Evolutionary conservation across 2,888 invertebrate species (phyloP), one percentile per base, ranked within the genome.

Genomic region (Lacanobia oleracea): DNA sequence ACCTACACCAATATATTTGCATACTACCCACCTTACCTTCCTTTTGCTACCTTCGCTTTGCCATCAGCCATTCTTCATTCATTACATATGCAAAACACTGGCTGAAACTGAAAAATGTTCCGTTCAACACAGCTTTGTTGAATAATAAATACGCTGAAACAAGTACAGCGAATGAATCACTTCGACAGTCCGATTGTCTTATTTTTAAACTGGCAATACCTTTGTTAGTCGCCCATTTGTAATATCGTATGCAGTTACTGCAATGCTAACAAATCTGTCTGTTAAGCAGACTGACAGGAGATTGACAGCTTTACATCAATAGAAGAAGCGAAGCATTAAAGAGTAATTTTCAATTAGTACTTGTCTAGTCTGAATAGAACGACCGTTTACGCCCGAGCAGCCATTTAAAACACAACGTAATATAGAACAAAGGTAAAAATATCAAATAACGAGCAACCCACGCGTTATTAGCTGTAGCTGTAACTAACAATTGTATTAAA

Each of bases 81-180:
- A 75, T 82, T 75, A 76, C 40, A 53, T 72, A 75, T 80, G 76
- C 74, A 81, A 80, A 81, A 77, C 72, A 78, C 57, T 57, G 56
- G 59, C 62, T 67, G 68, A 57, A 59, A 72, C 67, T 82, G 73
- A 66, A 76, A 79, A 71, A 56, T 48, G 51, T 43, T 68, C n/a
- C 12, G 27, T 14, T 27, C 37, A 37, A 50, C 60, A 79, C 57
- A 75, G 75, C 66, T 75, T 59, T 65, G 70, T 66, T 75, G 65
- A 79, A 80, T 75, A 80, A 79, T 80, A 79, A 62, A 75, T 54
- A 71, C 56, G 21, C 27, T 60, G 16, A n/a, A 37, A 56, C 43
- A 33, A 59, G 61, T 54, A 64, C n/a, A 57, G 37, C 48, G 45
- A 60, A 59, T 81, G 54, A 71, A 67, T 77, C 67, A 74, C 62